Base-by-base conservation (phyloP, 2,113 vertebrate species). In the Cyphotilapia sp. region DNA sequence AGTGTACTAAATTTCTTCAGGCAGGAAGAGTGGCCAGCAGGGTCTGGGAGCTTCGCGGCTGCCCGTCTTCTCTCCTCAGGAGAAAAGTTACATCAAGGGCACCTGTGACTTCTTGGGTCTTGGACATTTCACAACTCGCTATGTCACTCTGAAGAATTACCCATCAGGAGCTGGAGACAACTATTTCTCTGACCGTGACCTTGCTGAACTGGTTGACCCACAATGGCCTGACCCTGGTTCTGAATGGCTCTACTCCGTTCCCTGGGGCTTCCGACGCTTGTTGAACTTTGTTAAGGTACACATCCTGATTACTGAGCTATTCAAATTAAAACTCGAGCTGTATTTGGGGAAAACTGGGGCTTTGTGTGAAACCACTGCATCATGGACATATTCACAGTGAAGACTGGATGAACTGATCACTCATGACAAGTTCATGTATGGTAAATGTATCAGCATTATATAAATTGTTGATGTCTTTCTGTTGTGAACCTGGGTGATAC, bases 211-310 rank as follows among this genome's bases (percentile, higher is more conserved):
- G 83, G 97, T 97, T 7, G 98, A 99, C 91, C 98, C 98, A 0
- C 88, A 90, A 24, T 98, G 97, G 98, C 97, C 97, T 4, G 96
- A 97, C 24, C 96, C 97, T 13, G 98, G 97, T 5, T 97, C 98
- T 1, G 96, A 97, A 5, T 97, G 97, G 97, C 96, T 95, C 71
- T 95, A 95, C 1, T 93, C 94, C 0, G 95, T 95, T 29, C 94
- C 95, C 22, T 95, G 95, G 95, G 95, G 94, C 38, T 95, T 95
- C 88, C 31, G 94, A 10, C 94, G 94, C 45, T 16, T 95, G 85
- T 94, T 99, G 82, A 97, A 98, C 92, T 99, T 97, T 90, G 95
- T 98, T 47, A 98, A 98, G 97, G 98, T 98, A 94, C 12, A 53
- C 5, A 22, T 19, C 16, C 45, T 38, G 24, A 56, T 33, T 17